Evolutionary conservation across 2,888 invertebrate genomes (phyloP), one percentile per base, ranked within the genome.

Genomic region (Cerceris rybyensis): DNA sequence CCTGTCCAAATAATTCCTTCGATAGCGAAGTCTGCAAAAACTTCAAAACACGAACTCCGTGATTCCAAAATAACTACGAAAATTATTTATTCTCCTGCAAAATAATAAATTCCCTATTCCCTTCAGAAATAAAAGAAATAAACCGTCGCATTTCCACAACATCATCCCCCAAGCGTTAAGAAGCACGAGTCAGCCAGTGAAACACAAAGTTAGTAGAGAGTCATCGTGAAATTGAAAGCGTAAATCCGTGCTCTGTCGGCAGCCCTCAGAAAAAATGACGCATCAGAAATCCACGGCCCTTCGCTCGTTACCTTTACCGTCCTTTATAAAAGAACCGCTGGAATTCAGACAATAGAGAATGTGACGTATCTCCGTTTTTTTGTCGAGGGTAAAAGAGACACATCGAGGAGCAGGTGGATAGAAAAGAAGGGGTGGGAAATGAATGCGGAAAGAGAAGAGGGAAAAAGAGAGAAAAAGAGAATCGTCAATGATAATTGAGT

Each of bases 321-420:
- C 46, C 46, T 6, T 46, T 5, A 2, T 46, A 46, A 46, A 46
- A 46, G 9, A 46, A 2, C 7, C 50, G n/a, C 6, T 55, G 11
- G 55, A 55, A 55, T 55, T 11, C 49, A 52, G 55, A 78, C 76
- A 78, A 78, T 75, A 14, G 17, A 65, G 76, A 65, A 70, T 75
- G 76, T 75, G 77, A 75, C 76, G 76, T 78, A 75, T 78, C 77
- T 57, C 76, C 64, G 39, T 58, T 46, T 75, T 46, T 41, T 41
- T 46, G 2, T 6, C 9, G 9, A 46, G 9, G 46, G 11, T 11
- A 6, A 11, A 11, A 46, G 46, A n/a, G 9, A n/a, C 6, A 50
- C 13, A 61, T 58, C 58, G 14, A 14, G 42, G 17, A 28, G 43
- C 50, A 61, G 54, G 55, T 6, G 5, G 60, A 60, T 43, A 60